phyloP scores from a whole-genome alignment of 35 echinoderm and acorn worm species.

The Ophiothrix spiculata region DNA sequence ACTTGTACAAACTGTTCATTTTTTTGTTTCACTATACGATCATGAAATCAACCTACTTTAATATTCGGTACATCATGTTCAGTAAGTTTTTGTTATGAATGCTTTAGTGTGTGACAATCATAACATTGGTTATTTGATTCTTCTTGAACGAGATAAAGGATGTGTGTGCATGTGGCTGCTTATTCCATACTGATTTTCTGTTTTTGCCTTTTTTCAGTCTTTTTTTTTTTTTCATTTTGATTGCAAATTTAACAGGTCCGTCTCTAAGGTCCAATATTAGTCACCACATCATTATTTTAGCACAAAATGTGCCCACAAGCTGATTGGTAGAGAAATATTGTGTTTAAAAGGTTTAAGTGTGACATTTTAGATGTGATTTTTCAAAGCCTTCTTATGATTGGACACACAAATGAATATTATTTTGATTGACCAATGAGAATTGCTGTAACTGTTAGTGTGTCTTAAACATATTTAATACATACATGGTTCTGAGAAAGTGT shows the following conservation, averaged over 20 bases:
- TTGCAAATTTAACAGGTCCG: not conserved
- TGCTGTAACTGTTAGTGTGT: not conserved
- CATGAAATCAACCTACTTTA: not conserved
- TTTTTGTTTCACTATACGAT: too few species aligned
- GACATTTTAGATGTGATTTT: not conserved
- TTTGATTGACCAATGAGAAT: not conserved
- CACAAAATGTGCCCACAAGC: not conserved
- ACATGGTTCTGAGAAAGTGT: too few species aligned
- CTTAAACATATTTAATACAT: not conserved
- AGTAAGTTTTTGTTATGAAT: conserved; percentile 13
- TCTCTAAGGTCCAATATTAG: not conserved
- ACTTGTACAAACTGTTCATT: not conserved
- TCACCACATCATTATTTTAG: not conserved
- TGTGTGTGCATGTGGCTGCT: not conserved
- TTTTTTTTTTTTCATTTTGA: too few species aligned
- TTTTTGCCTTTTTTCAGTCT: too few species aligned
- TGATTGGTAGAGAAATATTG: not conserved
- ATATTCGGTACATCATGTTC: conserved; percentile 3
- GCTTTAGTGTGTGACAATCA: not conserved
- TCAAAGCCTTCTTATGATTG: not conserved
- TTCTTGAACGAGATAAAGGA: not conserved
- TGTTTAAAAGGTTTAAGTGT: not conserved
- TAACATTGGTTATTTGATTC: not conserved
- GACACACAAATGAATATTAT: too few species aligned
- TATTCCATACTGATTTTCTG: not conserved